phyloP scores from a whole-genome alignment of 2,113 vertebrate genomes.

The Mellivora capensis region DNA sequence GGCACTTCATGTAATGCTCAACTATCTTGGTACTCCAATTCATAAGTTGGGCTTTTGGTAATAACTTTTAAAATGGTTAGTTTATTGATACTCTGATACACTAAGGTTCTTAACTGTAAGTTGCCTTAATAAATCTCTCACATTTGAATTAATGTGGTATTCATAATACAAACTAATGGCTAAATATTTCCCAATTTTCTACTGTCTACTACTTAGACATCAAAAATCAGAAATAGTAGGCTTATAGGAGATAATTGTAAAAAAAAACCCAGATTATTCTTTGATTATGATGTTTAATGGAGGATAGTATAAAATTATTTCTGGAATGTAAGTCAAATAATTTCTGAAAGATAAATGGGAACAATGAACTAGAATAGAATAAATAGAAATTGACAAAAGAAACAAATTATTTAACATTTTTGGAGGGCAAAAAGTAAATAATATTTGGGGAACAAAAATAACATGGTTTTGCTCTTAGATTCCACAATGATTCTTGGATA shows the following conservation, averaged over 20 bases:
- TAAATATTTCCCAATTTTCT: neutral
- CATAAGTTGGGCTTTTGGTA: neutral
- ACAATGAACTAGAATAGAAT: neutral
- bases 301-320: neutral
- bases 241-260: neutral
- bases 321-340: neutral
- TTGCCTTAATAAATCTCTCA: neutral
- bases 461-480: constrained; percentile 75
- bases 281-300: neutral
- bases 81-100: neutral
- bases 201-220: neutral
- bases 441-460: neutral
- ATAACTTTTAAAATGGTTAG: neutral
- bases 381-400: neutral
- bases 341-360: neutral
- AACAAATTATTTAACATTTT: neutral
- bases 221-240: neutral
- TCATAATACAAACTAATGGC: neutral
- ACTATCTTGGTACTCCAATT: neutral
- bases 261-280: neutral
- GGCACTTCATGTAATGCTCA: neutral
- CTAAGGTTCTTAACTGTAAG: neutral
- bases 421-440: neutral
- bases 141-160: neutral
- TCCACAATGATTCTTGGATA: constrained; percentile 88